Evolutionary conservation across 2,888 invertebrate genomes (phyloP).

Genomic region (Erebia ligea): DNA sequence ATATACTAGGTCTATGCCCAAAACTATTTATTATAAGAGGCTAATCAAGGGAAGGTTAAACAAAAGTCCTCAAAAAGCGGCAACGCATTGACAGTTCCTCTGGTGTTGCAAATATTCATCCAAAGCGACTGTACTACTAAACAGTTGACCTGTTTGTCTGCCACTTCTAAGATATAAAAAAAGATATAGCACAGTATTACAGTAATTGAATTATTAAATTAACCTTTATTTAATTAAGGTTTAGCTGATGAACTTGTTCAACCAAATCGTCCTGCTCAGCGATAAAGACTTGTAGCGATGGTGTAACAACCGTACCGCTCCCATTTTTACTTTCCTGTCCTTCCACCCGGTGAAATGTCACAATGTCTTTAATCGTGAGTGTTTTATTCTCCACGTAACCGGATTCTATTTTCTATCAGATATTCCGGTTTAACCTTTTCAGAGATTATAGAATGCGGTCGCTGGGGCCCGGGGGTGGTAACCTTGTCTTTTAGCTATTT

Average conservation of each 20-base stretch:
- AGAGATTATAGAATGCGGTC: slow-evolving; percentile 79
- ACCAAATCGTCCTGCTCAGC: background rate
- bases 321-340: slow-evolving; percentile 22
- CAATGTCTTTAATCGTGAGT: slow-evolving; percentile 48
- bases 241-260: background rate
- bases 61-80: too few relatives aligned
- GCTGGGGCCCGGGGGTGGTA: slow-evolving; percentile 76
- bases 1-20: too few relatives aligned
- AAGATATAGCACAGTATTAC: background rate
- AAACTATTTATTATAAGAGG: too few relatives aligned
- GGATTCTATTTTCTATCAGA: slow-evolving; percentile 72
- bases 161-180: too few relatives aligned
- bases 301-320: background rate
- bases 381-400: slow-evolving; percentile 58
- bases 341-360: slow-evolving; percentile 35
- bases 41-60: too few relatives aligned
- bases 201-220: slow-evolving; percentile 4
- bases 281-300: background rate
- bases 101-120: too few relatives aligned
- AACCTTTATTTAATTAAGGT: background rate
- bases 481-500: slow-evolving; percentile 83
- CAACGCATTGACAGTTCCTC: too few relatives aligned
- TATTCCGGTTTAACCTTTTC: slow-evolving; percentile 80
- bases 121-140: too few relatives aligned
- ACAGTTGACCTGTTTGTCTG: too few relatives aligned